Evolutionary conservation across 2,888 invertebrate genomes (phyloP), one percentile per base, ranked within the genome.

Genomic region (Terebella lapidaria): DNA sequence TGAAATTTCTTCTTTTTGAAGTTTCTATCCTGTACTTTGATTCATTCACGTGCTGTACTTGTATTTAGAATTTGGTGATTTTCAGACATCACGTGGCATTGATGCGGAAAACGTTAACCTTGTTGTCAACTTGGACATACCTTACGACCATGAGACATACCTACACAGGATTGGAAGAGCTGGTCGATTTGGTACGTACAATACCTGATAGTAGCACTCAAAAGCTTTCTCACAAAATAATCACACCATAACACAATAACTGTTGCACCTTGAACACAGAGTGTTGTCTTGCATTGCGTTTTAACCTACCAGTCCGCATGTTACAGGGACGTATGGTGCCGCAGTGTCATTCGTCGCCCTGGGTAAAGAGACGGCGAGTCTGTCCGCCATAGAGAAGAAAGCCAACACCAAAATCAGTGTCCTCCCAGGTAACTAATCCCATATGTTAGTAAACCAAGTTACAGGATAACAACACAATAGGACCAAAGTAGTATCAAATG

Each of bases 151-250:
- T 57, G 86, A 87, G 74, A 92, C 95, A 0, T 80, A 80, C 62
- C 69, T 81, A n/a, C 97, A 99, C 83, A 85, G 97, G 74, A 94
- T 95, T 76, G 97, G 97, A 0, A 85, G 97, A 71, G 94, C 95
- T 49, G 97, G 97, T 0, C 85, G 97, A 63, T 97, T 89, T 84
- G 97, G 96, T 81, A 65, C 63, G 63, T 35, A n/a, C 45, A 27
- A 2, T 46, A 4, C 1, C 53, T 26, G 25, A 56, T 10, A 47
- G 5, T n/a, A n/a, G n/a, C n/a, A n/a, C n/a, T n/a, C n/a, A n/a
- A n/a, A n/a, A n/a, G n/a, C n/a, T n/a, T n/a, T n/a, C n/a, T n/a
- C n/a, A n/a, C n/a, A n/a, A n/a, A n/a, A n/a, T n/a, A n/a, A n/a
- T n/a, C n/a, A 26, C 18, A 57, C 51, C 15, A 29, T 18, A 3